Conservation (phyloP, 2,888 invertebrate species). For the Hirtodrosophila duncani region DNA sequence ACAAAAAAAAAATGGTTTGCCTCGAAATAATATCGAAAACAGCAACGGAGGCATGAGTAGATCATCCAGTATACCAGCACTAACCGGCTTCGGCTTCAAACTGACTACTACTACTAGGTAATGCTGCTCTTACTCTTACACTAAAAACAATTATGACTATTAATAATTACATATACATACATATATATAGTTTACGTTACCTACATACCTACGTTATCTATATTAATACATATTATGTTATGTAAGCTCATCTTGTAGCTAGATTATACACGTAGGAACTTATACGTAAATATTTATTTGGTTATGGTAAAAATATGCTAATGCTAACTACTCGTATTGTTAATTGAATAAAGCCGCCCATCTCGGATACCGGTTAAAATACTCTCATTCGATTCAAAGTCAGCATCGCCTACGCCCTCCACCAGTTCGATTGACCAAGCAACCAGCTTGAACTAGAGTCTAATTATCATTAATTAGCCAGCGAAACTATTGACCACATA, state of each 20-base stretch:
- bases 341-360: conserved; percentile 66
- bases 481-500: conserved; percentile 26
- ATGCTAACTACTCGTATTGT: conserved; percentile 26
- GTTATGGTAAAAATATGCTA: conserved; percentile 21
- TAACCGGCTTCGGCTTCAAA: conserved; percentile 79
- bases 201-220: too few species aligned
- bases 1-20: conserved; percentile 28
- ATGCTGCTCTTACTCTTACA: conserved; percentile 40
- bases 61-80: conserved; percentile 93
- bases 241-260: conserved; percentile 12
- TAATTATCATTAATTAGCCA: conserved; percentile 25
- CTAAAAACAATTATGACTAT: too few species aligned
- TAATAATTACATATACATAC: conserved; percentile 33
- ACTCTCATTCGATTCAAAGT: conserved; percentile 75
- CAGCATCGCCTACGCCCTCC: conserved; percentile 76
- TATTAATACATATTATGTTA: too few species aligned
- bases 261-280: conserved; percentile 7
- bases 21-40: conserved; percentile 58
- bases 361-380: conserved; percentile 78
- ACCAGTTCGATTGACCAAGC: conserved; percentile 76
- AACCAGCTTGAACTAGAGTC: conserved; percentile 78
- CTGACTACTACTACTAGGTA: conserved; percentile 79
- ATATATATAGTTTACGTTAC: conserved; percentile 27
- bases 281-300: conserved; percentile 4
- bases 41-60: conserved; percentile 88